Base-by-base conservation (phyloP, 2,113 vertebrate genomes). In the Mesembrinibis cayennensis region DNA sequence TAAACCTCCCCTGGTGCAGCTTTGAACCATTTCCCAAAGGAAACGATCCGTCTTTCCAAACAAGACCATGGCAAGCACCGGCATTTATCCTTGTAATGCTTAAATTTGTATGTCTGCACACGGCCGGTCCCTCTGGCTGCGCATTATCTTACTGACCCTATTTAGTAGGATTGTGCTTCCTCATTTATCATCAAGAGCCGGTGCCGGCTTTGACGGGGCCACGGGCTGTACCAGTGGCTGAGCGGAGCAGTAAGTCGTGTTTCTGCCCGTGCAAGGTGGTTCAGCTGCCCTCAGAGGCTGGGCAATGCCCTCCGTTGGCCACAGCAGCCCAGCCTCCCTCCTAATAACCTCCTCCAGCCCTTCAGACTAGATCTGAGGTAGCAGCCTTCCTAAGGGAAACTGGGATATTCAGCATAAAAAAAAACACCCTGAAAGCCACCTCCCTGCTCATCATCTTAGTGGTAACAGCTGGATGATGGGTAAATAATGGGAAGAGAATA, bases 171-270 rank as follows among this genome's bases (percentile, higher is more conserved):
- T 69, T 19, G 30, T 52, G 77, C 53, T 53, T 52, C 82, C 61
- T 59, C 77, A 30, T 87, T 58, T 29, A 25, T 63, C 77, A 82
- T 32, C 49, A 1, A 22, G 80, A 85, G n/a, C 26, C 1, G 1
- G 30, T 9, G 74, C 22, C 1, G 25, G 82, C 82, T 65, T 6
- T 36, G 49, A 21, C 4, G 4, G 44, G 30, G 73, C 55, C 34
- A 12, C 1, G 3, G 47, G 72, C 36, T n/a, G 16, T 11, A 6
- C 1, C 7, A 59, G 52, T 5, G 2, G 58, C 50, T 32, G 36
- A 40, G 52, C 0, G 3, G 56, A 72, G 58, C 45, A 12, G 5
- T 15, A 6, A 40, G 16, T 27, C 1, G 1, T 9, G n/a, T 9
- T 66, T 40, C 56, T 38, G 25, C 20, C 22, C 1, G 1, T 73